Percentiles rank a stretch among this genome's conserved stretches.
Conservation (phyloP, 2,113 vertebrate genomes). For the Tympanuchus pallidicinctus region DNA sequence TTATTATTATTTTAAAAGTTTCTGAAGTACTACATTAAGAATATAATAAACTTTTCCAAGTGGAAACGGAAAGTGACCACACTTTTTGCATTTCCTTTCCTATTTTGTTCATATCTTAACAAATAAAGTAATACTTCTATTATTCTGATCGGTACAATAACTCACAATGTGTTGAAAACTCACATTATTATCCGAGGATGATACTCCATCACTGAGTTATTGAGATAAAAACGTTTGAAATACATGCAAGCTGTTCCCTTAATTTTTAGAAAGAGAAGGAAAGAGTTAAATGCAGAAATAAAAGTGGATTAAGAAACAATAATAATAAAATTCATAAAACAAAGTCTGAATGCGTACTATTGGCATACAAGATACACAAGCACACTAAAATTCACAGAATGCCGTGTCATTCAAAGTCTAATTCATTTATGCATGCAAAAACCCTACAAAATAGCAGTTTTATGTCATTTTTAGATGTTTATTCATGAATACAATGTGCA, state of each 20-base stretch:
- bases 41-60: neutral
- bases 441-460: neutral
- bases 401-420: neutral
- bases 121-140: neutral
- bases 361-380: neutral
- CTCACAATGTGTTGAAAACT: conserved; percentile 68
- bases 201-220: conserved; percentile 97
- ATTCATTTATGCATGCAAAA: neutral
- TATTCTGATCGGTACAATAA: neutral
- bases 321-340: neutral
- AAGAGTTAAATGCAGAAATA: neutral
- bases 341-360: neutral
- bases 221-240: conserved; percentile 96
- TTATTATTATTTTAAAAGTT: neutral
- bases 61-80: accelerated
- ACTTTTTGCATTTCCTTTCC: neutral
- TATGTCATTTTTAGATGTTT: neutral
- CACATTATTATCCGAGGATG: conserved; percentile 96
- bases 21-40: neutral
- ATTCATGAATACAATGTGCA: neutral
- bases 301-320: neutral
- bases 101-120: neutral
- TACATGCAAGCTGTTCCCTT: conserved; percentile 96
- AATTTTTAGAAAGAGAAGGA: neutral
- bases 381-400: neutral